Evolutionary conservation across 1,140 invertebrate species (phyloP), one percentile per base, ranked within the genome.

Genomic region (Lasioglossum albipes): DNA sequence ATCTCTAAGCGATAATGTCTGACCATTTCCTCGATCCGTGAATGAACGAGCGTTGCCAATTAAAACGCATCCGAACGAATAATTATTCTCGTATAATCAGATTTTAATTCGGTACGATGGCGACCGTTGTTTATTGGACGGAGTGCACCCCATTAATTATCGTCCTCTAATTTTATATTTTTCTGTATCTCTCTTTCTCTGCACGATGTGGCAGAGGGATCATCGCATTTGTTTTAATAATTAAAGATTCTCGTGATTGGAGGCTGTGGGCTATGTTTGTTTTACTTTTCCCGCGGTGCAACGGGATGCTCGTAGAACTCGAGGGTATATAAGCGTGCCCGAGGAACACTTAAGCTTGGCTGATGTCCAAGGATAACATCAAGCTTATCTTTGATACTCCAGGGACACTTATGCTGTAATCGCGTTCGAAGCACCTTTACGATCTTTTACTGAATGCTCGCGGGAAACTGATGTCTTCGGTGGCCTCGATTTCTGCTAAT

Each of bases 301-400:
- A 6, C 12, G 27, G 7, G n/a, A 16, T 13, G 27, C 27, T 67
- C 10, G 65, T 36, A 52, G 62, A 31, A 20, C 18, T 41, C 12
- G 16, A 54, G 66, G 13, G 61, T 64, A 49, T 64, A 7, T 22
- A 62, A 75, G 62, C 71, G 42, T 72, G 54, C n/a, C 66, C 16
- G 16, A 72, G 45, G 70, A 67, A 84, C 66, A 61, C 52, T 79
- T 22, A 36, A 75, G 16, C 52, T 79, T 82, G 78, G 71, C 70
- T 18, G 20, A 72, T 57, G 41, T 52, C 80, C 80, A 82, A 73
- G 27, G 54, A 82, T 82, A 67, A 82, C 70, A 70, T 68, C 36
- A 75, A 82, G 72, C 68, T 72, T 67, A 73, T 73, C 80, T 65
- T 79, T 42, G 52, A 59, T 36, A 9, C 62, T 20, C 70, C 16